Evolutionary conservation across 1,140 invertebrate genomes (phyloP).

Genomic region (Trachymyrmex cornetzi): DNA sequence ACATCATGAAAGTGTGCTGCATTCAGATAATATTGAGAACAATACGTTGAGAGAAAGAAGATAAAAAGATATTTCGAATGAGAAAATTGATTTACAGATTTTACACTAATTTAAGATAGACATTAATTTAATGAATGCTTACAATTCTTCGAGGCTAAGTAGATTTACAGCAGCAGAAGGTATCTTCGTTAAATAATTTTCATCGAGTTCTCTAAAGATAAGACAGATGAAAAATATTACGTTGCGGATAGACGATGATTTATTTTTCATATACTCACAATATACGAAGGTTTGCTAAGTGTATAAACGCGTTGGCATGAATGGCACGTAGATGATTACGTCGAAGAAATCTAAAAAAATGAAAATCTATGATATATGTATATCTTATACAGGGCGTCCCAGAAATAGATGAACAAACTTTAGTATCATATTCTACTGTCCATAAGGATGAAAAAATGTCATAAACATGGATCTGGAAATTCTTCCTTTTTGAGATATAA

Average conservation of each 20-base stretch:
- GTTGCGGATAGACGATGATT: neutral
- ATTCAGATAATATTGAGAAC: neutral
- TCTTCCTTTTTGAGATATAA: too few species aligned
- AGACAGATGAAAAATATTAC: slow-evolving; percentile 47
- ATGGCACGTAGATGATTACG: slow-evolving; percentile 90
- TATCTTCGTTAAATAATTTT: slow-evolving; percentile 90
- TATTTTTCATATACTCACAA: slow-evolving; percentile 89
- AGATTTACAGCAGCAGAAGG: slow-evolving; percentile 89
- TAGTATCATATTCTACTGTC: too few species aligned
- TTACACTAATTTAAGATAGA: neutral
- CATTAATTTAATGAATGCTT: slow-evolving; percentile 84
- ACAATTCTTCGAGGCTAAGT: slow-evolving; percentile 90
- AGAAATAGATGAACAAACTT: too few species aligned
- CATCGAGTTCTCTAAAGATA: slow-evolving; percentile 90
- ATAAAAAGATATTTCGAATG: slow-evolving; percentile 1
- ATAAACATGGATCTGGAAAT: too few species aligned
- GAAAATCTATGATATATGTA: neutral
- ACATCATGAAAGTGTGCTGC: neutral
- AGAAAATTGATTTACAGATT: neutral
- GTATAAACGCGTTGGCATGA: slow-evolving; percentile 89
- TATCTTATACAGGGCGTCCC: too few species aligned
- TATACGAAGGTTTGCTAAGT: slow-evolving; percentile 89
- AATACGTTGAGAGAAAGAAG: neutral
- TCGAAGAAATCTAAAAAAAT: slow-evolving; percentile 88
- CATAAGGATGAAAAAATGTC: too few species aligned